Base-by-base conservation (phyloP, 2,797 vertebrate genomes). In the Falco columbarius region DNA sequence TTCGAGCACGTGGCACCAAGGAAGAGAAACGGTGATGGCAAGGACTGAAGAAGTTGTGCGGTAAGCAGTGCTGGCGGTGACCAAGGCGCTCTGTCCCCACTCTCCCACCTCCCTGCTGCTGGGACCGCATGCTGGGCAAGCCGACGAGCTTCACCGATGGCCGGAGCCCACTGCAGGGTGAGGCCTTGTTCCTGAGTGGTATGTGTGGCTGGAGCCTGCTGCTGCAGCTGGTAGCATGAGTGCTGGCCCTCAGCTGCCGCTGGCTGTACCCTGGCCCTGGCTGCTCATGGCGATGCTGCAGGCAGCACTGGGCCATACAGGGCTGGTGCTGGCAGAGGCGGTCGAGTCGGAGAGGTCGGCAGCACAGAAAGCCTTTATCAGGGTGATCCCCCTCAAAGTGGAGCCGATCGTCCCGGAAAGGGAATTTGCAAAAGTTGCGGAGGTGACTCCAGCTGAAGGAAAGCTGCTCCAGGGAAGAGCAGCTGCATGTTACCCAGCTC, bases 221-320 rank as follows among this genome's bases (percentile, higher is more conserved):
- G 98, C 99, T 98, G 98, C 99, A 98, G 94, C 97, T 98, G 98
- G 98, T 98, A 98, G 99, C 98, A 99, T 99, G 99, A 99, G 99
- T 99, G 99, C 98, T 98, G 98, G 99, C 98, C 98, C 98, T 98
- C 98, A 94, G 98, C 98, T 98, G 98, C 99, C 98, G 98, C 98
- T 98, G 99, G 98, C 98, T 98, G 98, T 99, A 98, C 98, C 98
- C 98, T 99, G 98, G 99, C 98, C 98, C 96, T 99, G 98, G 99
- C 99, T 99, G 98, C 98, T 99, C 97, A 98, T 99, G 99, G 99
- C 99, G 97, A 98, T 98, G 98, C 98, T 99, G 98, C 99, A 99
- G 98, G 98, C 99, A 97, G 98, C 98, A 96, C 98, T 99, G 88
- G 98, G 98, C 98, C 98, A 97, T 81, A 98, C 98, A 8, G 98